Base-by-base conservation (phyloP, 1,140 invertebrate species). In the Drosophila sturtevanti region DNA sequence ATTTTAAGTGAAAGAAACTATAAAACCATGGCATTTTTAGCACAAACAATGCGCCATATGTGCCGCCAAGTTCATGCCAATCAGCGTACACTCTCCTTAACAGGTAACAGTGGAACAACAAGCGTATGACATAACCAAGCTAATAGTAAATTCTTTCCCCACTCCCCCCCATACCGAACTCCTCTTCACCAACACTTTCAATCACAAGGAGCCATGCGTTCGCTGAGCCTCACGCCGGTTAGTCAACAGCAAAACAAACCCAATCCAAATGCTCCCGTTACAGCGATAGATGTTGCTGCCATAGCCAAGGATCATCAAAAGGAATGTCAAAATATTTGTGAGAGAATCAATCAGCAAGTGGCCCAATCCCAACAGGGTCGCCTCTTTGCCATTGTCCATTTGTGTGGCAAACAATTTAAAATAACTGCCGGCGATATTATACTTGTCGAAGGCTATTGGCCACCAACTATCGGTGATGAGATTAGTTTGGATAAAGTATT, bases 401-500 rank as follows among this genome's bases (percentile, higher is more conserved):
- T 98, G 9, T 93, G 94, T 72, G 97, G 97, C 2, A 96, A 96
- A 92, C 98, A 98, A 89, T 96, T 95, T 87, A 97, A 98, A 93
- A 93, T 99, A 0, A 98, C 97, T 2, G 93, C 95, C 41, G 97
- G 96, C 52, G 98, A 99, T 92, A 92, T 98, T 1, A 93, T 99
- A 41, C 92, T 98, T 1, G 92, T 98, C 4, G 95, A 97, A 90
- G 96, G 96, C 1, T 94, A 96, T 76, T 98, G 97, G 95, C 95
- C 96, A 14, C 97, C 97, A 9, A 95, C 94, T 54, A 93, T 95
- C 72, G 97, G 97, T 0, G 97, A 98, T 90, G 92, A 95, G 92
- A 94, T 99, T 51, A 95, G 94, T 72, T 92, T 98, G 37, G 97
- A 98, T 79, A 99, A 99, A 93, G 96, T 96, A 2, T 86, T 99